Percentiles rank a stretch among this genome's conserved stretches.
Evolutionary conservation across 2,113 vertebrate genomes (phyloP).

Genomic region (Cephalopterus ornatus): DNA sequence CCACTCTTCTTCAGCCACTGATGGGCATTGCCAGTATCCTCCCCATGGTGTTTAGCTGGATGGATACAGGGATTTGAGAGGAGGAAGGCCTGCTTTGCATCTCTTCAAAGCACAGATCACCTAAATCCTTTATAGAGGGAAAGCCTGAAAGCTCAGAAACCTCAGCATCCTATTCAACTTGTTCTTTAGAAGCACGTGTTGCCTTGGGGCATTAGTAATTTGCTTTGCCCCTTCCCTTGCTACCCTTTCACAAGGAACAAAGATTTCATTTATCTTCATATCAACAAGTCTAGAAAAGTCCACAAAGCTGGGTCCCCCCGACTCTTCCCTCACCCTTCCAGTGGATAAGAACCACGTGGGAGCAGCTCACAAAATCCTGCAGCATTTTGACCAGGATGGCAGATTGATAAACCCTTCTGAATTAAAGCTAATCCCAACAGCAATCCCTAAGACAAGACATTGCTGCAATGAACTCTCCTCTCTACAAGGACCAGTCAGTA

Average conservation of each 20-base stretch:
- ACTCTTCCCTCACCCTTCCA: background rate
- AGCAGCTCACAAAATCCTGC: background rate
- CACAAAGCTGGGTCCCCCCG: background rate
- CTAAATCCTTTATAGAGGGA: background rate
- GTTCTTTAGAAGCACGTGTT: background rate
- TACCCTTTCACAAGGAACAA: background rate
- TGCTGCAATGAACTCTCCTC: background rate
- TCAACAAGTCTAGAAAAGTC: background rate
- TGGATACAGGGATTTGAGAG: background rate
- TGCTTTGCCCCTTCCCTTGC: background rate
- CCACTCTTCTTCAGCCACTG: background rate
- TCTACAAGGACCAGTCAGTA: background rate
- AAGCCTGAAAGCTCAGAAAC: background rate
- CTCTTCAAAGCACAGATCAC: background rate
- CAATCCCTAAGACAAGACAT: background rate
- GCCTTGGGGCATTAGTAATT: background rate
- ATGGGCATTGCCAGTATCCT: background rate
- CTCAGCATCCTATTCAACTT: background rate
- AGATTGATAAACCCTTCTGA: background rate
- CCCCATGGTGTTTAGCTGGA: background rate
- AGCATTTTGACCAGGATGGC: background rate
- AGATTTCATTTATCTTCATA: background rate
- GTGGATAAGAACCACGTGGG: accelerated
- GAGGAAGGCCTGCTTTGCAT: background rate
- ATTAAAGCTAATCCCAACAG: background rate